These are phyloP conservation scores for Holothuria scabra DNA, from an alignment of 53 echinoderm and acorn worm species.

Conservation along the genomic window DNA sequence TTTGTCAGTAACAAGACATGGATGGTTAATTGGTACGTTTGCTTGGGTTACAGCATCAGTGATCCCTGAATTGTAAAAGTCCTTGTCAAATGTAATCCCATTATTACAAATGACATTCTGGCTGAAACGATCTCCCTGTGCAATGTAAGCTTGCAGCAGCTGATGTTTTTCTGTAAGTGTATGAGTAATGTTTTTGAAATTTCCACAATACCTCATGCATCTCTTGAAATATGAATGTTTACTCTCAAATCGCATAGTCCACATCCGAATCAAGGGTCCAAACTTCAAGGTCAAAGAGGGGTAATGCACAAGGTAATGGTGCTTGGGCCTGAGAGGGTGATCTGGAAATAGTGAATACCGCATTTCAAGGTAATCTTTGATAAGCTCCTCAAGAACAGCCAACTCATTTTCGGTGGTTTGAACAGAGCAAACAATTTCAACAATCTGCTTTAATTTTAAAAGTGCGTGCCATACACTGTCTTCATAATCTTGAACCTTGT, in stretches of 20 bases:
- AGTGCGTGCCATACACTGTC: slow-evolving; percentile 50
- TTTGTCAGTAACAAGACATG: too few relatives aligned
- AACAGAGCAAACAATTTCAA: slow-evolving; percentile 48
- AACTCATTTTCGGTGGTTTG: slow-evolving; percentile 8
- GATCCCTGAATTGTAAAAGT: background rate
- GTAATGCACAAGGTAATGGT: slow-evolving; percentile 64
- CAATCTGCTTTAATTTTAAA: slow-evolving; percentile 48
- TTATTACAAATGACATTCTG: slow-evolving; percentile 3
- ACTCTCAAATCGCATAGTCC: slow-evolving; percentile 67
- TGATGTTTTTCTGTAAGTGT: slow-evolving; percentile 59
- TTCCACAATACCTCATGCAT: background rate
- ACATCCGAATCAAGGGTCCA: slow-evolving; percentile 64
- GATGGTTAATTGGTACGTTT: too few relatives aligned
- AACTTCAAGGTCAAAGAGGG: slow-evolving; percentile 47
- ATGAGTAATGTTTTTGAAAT: slow-evolving; percentile 1
- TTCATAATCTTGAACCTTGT: slow-evolving; percentile 49
- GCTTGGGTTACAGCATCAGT: background rate
- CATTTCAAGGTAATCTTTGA: slow-evolving; percentile 6
- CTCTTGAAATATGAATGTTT: slow-evolving; percentile 64
- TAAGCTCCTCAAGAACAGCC: slow-evolving; percentile 6
- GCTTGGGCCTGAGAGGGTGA: slow-evolving; percentile 52
- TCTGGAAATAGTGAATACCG: slow-evolving; percentile 46
- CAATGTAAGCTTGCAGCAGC: slow-evolving; percentile 57
- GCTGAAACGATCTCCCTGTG: slow-evolving; percentile 44
- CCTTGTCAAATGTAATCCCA: background rate